These are phyloP conservation scores for Cuculus canorus DNA, from an alignment of 2,797 vertebrate genomes.

Conservation along the genomic window DNA sequence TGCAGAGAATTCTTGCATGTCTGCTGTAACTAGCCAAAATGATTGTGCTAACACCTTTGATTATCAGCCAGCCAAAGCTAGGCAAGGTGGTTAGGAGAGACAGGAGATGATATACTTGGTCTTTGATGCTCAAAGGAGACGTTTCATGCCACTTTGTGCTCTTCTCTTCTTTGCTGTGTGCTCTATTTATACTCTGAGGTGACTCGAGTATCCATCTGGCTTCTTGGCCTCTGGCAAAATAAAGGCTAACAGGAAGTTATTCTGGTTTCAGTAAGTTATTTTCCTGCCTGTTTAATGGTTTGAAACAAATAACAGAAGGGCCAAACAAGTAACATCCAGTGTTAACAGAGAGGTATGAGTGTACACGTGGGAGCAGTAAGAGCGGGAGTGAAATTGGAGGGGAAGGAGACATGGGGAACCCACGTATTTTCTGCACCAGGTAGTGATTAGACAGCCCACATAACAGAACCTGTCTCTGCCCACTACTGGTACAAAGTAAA, in stretches of 20 bases:
- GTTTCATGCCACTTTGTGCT: background rate
- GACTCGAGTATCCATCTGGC: background rate
- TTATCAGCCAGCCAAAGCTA: background rate
- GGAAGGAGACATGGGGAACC: background rate
- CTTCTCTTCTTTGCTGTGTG: background rate
- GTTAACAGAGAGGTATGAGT: background rate
- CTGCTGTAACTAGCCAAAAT: background rate
- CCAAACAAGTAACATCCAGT: background rate
- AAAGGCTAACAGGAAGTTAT: background rate
- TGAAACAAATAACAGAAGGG: background rate
- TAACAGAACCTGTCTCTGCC: background rate
- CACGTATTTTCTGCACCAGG: background rate
- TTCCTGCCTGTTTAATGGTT: background rate
- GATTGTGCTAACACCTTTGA: background rate
- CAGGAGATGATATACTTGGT: background rate
- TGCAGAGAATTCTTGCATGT: background rate
- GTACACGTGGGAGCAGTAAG: background rate
- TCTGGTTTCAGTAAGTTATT: background rate
- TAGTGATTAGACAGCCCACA: background rate
- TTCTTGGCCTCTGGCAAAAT: background rate
- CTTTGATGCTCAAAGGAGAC: background rate
- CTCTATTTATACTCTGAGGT: background rate
- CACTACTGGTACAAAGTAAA: background rate
- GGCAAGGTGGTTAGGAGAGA: rapidly evolving
- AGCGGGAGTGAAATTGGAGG: background rate